Base-by-base conservation (phyloP, 1,140 invertebrate genomes). In the Adoxophyes honmai region DNA sequence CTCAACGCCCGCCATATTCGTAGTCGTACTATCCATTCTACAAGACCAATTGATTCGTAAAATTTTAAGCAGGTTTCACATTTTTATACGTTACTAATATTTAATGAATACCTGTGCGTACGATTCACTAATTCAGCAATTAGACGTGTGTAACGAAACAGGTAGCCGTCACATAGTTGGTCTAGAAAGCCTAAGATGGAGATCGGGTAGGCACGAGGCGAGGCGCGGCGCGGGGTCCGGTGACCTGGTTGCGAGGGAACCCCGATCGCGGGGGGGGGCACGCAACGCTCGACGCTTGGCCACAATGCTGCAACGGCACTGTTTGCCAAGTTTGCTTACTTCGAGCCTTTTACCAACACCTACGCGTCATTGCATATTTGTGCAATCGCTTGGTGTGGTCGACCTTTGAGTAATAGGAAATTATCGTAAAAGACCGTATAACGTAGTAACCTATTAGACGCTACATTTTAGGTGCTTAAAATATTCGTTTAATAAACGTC, bases 211-310 rank as follows among this genome's bases (percentile, higher is more conserved):
- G 62, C 62, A 62, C 62, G 62, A 64, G 67, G 66, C 59, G 67
- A 62, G 62, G 73, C 77, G 75, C 75, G 75, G 77, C 81, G 71
- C 62, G 71, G 71, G 73, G 77, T 68, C 67, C 78, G 81, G 73
- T 84, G 82, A 82, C 82, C 81, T 73, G 81, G 72, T 78, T 86
- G 61, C 57, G 64, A 83, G 75, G 82, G 78, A 83, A 82, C 78
- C 79, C 75, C 72, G 62, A 64, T 55, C 61, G 62, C 65, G 68
- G 75, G 66, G 75, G 72, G 70, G 57, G 42, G 42, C 48, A 34
- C 59, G 52, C 52, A 38, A 13, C 36, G 34, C 28, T 34, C 16
- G 52, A 35, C 11, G 13, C 6, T 16, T 35, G 28, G 33, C 34
- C 62, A 76, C 73, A 64, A 80, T 81, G 81, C 52, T 53, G 52